phyloP scores from a whole-genome alignment of 2,797 vertebrate genomes.

The Xiphorhynchus erythropygius region DNA sequence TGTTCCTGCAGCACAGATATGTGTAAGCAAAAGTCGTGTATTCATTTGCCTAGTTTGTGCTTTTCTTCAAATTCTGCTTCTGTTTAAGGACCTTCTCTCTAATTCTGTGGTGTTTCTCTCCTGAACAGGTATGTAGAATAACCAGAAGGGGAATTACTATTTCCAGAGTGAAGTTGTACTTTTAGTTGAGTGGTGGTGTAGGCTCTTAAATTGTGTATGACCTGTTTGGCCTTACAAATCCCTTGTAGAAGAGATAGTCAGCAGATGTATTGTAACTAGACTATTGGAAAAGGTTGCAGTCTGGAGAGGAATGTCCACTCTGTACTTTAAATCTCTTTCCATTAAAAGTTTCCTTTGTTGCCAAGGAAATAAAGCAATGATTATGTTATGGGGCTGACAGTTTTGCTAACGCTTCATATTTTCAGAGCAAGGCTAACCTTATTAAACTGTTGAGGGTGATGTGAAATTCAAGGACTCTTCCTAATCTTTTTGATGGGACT shows the following conservation, averaged over 20 bases:
- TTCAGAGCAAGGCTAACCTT: not conserved
- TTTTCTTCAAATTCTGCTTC: not conserved
- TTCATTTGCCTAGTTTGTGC: not conserved
- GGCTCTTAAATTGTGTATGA: constrained; percentile 50
- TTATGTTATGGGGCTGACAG: not conserved
- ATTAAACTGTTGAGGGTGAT: not conserved
- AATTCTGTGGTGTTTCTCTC: not conserved
- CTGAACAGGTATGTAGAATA: not conserved
- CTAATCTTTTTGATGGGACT: not conserved
- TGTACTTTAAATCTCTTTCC: not conserved
- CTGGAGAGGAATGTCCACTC: not conserved
- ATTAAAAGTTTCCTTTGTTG: constrained; percentile 23
- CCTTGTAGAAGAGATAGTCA: not conserved
- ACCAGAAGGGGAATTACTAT: constrained; percentile 9
- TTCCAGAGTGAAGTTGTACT: constrained; percentile 18
- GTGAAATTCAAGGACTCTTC: not conserved
- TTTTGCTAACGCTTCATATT: not conserved
- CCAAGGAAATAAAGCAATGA: constrained; percentile 19
- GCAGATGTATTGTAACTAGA: not conserved
- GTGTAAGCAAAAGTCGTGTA: not conserved
- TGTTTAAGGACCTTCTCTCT: not conserved
- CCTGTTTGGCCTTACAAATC: constrained; percentile 25
- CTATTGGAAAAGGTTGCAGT: not conserved
- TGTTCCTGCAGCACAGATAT: not conserved
- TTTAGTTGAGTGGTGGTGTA: constrained; percentile 14